Conservation (phyloP, 2,888 invertebrate genomes). For the Lithodes maja region DNA sequence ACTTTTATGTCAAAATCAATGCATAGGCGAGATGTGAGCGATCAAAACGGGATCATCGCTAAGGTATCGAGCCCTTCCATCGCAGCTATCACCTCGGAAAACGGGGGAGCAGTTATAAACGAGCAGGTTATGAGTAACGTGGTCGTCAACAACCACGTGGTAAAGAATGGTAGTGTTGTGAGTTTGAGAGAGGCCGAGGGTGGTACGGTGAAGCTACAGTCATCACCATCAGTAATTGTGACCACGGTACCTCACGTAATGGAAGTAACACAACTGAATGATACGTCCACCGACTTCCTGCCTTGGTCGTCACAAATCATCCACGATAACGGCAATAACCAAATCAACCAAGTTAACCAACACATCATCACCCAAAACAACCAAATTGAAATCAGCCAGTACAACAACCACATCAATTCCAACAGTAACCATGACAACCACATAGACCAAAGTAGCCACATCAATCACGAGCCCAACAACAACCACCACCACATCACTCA, state of each 20-base stretch:
- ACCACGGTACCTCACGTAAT: conserved; percentile 34
- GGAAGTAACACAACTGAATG: conserved; percentile 3
- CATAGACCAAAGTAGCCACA: too few relatives aligned
- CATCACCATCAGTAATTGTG: conserved; percentile 44
- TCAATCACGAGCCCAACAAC: too few relatives aligned
- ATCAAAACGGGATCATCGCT: too few relatives aligned
- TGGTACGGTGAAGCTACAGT: conserved; percentile 14
- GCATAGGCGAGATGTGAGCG: too few relatives aligned
- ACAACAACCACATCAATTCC: neutral
- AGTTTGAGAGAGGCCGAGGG: conserved; percentile 17
- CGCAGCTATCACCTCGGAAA: too few relatives aligned
- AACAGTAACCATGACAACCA: neutral
- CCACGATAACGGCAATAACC: neutral
- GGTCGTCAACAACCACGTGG: conserved; percentile 33
- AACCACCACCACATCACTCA: too few relatives aligned
- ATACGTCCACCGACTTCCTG: neutral
- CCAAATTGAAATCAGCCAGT: neutral
- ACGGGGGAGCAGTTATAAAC: conserved; percentile 5
- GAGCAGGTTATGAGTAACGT: conserved; percentile 62
- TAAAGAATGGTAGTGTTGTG: conserved; percentile 40
- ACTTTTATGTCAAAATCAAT: too few relatives aligned
- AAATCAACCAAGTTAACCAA: neutral
- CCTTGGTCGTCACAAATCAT: conserved; percentile 29
- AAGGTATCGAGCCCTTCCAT: too few relatives aligned
- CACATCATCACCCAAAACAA: neutral